Evolutionary conservation across 2,113 vertebrate species (phyloP).

Genomic region (Pagrus major): DNA sequence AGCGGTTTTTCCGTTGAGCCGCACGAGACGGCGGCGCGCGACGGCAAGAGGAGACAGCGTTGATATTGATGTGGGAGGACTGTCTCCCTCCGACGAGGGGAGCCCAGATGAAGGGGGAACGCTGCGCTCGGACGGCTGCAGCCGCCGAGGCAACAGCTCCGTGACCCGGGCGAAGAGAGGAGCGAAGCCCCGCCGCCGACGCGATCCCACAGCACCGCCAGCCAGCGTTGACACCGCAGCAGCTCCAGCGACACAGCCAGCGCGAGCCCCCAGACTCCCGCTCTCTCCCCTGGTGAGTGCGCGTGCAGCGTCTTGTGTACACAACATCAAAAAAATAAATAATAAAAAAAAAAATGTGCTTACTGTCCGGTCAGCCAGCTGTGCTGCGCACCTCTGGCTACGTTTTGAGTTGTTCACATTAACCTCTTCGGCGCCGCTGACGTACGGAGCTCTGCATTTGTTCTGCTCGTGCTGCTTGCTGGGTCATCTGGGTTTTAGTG

Average conservation of each 20-base stretch:
- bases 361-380: slow-evolving; percentile 73
- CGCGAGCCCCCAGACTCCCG: slow-evolving; percentile 66
- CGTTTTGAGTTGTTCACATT: slow-evolving; percentile 66
- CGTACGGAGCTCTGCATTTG: slow-evolving; percentile 60
- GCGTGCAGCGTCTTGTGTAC: slow-evolving; percentile 72
- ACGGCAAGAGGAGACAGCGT: slow-evolving; percentile 69
- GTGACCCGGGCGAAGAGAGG: slow-evolving; percentile 79
- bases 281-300: slow-evolving; percentile 81
- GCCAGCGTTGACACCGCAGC: slow-evolving; percentile 71
- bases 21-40: slow-evolving; percentile 68
- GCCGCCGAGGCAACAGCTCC: slow-evolving; percentile 82
- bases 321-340: slow-evolving; percentile 63
- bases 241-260: slow-evolving; percentile 68
- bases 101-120: slow-evolving; percentile 83
- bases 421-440: slow-evolving; percentile 76
- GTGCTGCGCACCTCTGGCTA: slow-evolving; percentile 78
- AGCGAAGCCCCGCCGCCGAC: slow-evolving; percentile 58
- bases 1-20: slow-evolving; percentile 60
- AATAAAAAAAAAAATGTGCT: no score
- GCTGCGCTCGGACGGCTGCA: slow-evolving; percentile 86
- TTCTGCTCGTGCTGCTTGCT: slow-evolving; percentile 59
- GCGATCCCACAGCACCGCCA: slow-evolving; percentile 38
- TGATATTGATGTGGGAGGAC: slow-evolving; percentile 75
- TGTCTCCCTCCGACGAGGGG: slow-evolving; percentile 73
- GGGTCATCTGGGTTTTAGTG: slow-evolving; percentile 74